Conservation (phyloP, 2,888 invertebrate genomes). For the Mechanitis mazaeus region DNA sequence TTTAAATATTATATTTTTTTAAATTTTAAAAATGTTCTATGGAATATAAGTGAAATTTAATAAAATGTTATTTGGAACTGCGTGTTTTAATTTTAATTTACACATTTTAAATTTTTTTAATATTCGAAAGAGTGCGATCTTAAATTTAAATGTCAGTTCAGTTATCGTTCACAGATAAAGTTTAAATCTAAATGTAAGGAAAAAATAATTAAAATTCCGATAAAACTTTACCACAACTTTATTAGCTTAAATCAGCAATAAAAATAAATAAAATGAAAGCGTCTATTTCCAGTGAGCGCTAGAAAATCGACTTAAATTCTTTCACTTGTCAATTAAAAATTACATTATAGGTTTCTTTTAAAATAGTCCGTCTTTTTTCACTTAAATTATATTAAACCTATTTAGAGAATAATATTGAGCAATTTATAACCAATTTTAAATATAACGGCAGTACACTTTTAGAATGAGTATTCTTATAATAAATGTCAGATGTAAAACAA, state of each 20-base stretch:
- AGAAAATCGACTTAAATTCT: constrained; percentile 14
- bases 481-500: constrained; percentile 25
- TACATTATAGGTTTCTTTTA: constrained; percentile 7
- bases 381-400: constrained; percentile 7
- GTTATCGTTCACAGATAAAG: constrained; percentile 1
- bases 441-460: background rate
- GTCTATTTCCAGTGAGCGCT: constrained; percentile 16
- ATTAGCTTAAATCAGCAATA: constrained; percentile 26
- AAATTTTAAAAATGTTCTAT: no score
- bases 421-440: background rate
- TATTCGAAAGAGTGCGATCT: background rate
- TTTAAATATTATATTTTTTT: no score
- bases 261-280: constrained; percentile 25
- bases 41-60: no score
- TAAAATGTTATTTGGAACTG: no score
- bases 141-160: background rate
- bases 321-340: constrained; percentile 9
- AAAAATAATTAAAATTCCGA: constrained; percentile 17
- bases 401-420: constrained; percentile 10
- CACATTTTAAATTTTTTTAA: no score
- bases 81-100: no score
- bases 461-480: constrained; percentile 9
- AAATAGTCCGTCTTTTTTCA: constrained; percentile 10
- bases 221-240: constrained; percentile 19
- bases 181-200: background rate